These are phyloP conservation scores for Hippopotamus amphibius DNA, from an alignment of 2,113 vertebrate genomes.

Conservation along the genomic window DNA sequence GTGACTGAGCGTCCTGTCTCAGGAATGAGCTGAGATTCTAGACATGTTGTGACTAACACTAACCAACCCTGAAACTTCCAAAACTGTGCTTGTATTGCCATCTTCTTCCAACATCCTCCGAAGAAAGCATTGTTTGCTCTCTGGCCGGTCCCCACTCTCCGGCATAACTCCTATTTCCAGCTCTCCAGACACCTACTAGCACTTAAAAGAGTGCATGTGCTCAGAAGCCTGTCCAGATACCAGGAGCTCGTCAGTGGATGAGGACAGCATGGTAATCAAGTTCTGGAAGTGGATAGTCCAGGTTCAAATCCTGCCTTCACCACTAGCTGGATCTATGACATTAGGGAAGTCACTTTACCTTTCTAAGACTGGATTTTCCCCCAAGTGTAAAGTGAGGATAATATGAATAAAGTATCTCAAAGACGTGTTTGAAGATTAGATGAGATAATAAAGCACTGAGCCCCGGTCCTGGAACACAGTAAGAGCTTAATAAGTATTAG, in stretches of 20 bases:
- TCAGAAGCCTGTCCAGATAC: neutral
- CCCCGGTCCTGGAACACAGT: neutral
- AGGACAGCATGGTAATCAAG: neutral
- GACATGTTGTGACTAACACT: neutral
- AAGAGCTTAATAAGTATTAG: neutral
- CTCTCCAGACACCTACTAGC: neutral
- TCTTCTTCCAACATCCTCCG: neutral
- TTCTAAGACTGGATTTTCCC: neutral
- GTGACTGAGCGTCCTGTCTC: neutral
- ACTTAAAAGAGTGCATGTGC: neutral
- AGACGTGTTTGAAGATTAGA: neutral
- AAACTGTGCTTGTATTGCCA: neutral
- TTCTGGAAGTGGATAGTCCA: neutral
- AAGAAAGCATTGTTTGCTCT: neutral
- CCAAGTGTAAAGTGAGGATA: neutral
- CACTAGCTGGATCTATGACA: neutral
- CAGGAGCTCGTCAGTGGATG: accelerated
- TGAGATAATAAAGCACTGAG: neutral
- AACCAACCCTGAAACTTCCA: neutral
- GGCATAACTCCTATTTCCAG: accelerated
- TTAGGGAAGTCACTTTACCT: neutral
- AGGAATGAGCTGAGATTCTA: neutral
- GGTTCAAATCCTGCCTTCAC: neutral
- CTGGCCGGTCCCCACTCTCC: neutral
- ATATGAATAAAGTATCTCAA: neutral